Evolutionary conservation across 2,797 vertebrate species (phyloP).

Genomic region (Paramormyrops hopkinsi): DNA sequence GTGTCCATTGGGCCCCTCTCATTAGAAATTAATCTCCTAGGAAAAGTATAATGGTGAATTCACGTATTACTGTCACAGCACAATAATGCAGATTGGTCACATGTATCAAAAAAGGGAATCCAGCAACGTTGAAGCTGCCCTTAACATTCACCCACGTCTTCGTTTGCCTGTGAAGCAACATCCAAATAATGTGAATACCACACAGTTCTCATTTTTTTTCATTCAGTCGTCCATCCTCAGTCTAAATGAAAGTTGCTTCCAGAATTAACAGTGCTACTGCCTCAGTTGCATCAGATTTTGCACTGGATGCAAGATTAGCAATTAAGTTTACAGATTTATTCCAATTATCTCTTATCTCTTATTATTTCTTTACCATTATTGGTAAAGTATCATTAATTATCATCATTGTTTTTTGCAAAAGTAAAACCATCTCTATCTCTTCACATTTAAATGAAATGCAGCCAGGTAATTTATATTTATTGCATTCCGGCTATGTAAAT

Average conservation of each 20-base stretch:
- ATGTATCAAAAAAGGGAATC: constrained; percentile 90
- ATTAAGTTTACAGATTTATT: neutral
- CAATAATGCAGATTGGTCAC: constrained; percentile 94
- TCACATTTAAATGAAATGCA: constrained; percentile 5
- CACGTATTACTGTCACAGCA: constrained; percentile 97
- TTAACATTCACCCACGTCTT: neutral
- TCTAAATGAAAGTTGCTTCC: neutral
- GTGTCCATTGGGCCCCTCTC: constrained; percentile 66
- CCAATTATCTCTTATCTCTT: neutral
- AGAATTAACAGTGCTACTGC: neutral
- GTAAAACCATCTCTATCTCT: neutral
- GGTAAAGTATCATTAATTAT: neutral
- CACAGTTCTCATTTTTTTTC: neutral
- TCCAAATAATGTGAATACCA: neutral
- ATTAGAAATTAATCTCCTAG: constrained; percentile 88
- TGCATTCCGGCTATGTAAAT: neutral
- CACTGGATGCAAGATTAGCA: neutral
- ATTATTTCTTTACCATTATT: neutral
- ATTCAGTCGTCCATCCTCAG: neutral
- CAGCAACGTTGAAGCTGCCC: constrained; percentile 81
- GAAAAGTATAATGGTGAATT: constrained; percentile 97
- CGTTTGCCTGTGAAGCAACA: neutral
- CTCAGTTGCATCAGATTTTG: neutral
- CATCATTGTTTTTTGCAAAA: neutral
- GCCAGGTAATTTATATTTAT: neutral